phyloP scores from a whole-genome alignment of 2,888 invertebrate genomes.

The Mactromeris polynyma region DNA sequence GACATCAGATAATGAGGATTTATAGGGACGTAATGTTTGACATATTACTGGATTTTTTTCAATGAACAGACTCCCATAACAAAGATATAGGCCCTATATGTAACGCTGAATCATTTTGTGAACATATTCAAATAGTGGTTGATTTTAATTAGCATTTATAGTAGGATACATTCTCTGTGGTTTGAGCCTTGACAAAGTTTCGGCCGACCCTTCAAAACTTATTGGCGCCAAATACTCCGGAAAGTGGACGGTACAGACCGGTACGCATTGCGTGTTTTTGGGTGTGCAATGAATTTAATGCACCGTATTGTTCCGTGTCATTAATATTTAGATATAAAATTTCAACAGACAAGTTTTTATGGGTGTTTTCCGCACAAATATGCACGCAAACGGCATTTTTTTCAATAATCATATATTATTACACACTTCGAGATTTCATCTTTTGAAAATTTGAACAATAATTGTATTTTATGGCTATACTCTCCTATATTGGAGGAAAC shows the following conservation, averaged over 20 bases:
- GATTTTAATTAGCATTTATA: not conserved
- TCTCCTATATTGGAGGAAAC: too few relatives aligned
- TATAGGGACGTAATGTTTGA: not conserved
- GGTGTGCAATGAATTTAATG: slow-evolving; percentile 2
- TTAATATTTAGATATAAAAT: slow-evolving; percentile 4
- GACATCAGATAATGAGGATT: not conserved
- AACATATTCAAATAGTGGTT: not conserved
- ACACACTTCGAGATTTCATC: too few relatives aligned
- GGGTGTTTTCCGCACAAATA: not conserved
- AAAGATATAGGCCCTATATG: slow-evolving; percentile 11
- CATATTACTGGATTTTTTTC: not conserved
- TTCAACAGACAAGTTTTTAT: not conserved
- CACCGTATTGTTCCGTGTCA: slow-evolving; percentile 8
- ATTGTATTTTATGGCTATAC: too few relatives aligned
- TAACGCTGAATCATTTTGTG: not conserved
- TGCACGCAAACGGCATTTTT: not conserved
- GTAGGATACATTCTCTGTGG: not conserved
- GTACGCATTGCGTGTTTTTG: not conserved
- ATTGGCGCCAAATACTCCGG: not conserved
- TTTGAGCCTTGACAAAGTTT: not conserved
- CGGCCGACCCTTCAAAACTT: not conserved
- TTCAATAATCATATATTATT: too few relatives aligned
- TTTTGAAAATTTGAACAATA: too few relatives aligned
- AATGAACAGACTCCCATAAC: not conserved
- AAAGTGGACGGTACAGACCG: not conserved